Evolutionary conservation across 2,113 vertebrate genomes (phyloP).

Genomic region (Marmota flaviventris): DNA sequence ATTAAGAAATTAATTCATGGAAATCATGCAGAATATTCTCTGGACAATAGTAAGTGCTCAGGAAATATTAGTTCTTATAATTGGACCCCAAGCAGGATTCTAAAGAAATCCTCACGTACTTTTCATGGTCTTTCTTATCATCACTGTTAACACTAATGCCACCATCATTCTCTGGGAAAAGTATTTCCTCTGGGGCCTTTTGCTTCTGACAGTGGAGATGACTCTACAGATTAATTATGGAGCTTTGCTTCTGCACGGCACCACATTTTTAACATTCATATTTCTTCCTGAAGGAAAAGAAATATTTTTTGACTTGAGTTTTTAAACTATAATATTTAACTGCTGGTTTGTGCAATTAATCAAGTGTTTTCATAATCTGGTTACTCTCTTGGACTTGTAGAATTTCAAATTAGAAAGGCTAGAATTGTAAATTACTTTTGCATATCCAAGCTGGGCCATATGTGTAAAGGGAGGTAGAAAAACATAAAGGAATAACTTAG

Average conservation of each 20-base stretch:
- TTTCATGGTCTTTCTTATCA: slow-evolving; percentile 83
- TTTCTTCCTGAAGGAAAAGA: slow-evolving; percentile 88
- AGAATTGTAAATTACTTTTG: slow-evolving; percentile 77
- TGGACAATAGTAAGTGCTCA: slow-evolving; percentile 49
- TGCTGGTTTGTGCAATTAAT: slow-evolving; percentile 77
- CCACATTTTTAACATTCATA: slow-evolving; percentile 89
- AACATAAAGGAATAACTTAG: slow-evolving; percentile 47
- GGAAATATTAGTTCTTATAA: slow-evolving; percentile 62
- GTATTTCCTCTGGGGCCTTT: slow-evolving; percentile 86
- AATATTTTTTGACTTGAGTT: slow-evolving; percentile 89
- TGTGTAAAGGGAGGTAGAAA: slow-evolving; percentile 48
- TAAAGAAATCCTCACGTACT: slow-evolving; percentile 82
- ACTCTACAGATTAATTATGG: slow-evolving; percentile 88
- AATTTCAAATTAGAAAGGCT: slow-evolving; percentile 78
- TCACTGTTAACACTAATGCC: slow-evolving; percentile 84
- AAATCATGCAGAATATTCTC: slow-evolving; percentile 37
- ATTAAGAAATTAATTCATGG: slow-evolving; percentile 36
- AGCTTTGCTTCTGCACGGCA: slow-evolving; percentile 86
- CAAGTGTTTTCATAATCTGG: slow-evolving; percentile 81
- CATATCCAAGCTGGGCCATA: slow-evolving; percentile 56
- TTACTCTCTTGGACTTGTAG: slow-evolving; percentile 75
- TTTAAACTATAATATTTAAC: slow-evolving; percentile 88
- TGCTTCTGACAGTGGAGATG: slow-evolving; percentile 85
- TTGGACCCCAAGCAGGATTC: slow-evolving; percentile 66
- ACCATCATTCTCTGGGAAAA: slow-evolving; percentile 86